Evolutionary conservation across 2,797 vertebrate genomes (phyloP).

Genomic region (Rhodeus uyekii): DNA sequence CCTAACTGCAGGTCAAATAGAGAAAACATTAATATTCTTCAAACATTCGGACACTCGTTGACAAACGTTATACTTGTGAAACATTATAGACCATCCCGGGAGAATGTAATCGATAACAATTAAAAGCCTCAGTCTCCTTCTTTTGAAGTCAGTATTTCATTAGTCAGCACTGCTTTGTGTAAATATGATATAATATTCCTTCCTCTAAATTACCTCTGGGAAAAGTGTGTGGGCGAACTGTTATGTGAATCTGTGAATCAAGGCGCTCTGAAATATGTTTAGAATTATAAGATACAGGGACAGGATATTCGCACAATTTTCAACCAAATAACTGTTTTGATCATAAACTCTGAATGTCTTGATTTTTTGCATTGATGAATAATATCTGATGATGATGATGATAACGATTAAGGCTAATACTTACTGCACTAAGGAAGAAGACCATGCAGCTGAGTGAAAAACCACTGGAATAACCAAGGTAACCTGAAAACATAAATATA

Average conservation of each 20-base stretch:
- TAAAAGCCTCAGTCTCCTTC: not conserved
- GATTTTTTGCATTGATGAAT: not conserved
- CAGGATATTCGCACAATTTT: not conserved
- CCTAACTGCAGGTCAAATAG: not conserved
- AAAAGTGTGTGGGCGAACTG: slow-evolving; percentile 9
- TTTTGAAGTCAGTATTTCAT: slow-evolving; percentile 14
- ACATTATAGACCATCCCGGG: not conserved
- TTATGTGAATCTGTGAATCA: slow-evolving; percentile 13
- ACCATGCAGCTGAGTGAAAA: slow-evolving; percentile 99
- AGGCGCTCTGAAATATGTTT: not conserved
- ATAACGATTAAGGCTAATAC: slow-evolving; percentile 60
- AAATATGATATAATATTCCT: slow-evolving; percentile 14
- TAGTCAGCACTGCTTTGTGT: not conserved
- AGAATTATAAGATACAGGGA: not conserved
- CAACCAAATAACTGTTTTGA: not conserved
- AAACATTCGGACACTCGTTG: not conserved
- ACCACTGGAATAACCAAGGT: slow-evolving; percentile 95
- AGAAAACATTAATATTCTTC: not conserved
- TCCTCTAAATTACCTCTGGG: not conserved
- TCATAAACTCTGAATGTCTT: slow-evolving; percentile 2
- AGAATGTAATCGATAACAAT: not conserved
- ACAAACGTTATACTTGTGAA: not conserved
- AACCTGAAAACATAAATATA: slow-evolving; percentile 77
- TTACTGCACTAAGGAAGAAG: slow-evolving; percentile 94
- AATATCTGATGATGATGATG: not conserved